Percentiles rank a stretch among this genome's conserved stretches.
These are phyloP conservation scores for Agapostemon virescens DNA, from an alignment of 2,888 invertebrate genomes.

Conservation along the genomic window DNA sequence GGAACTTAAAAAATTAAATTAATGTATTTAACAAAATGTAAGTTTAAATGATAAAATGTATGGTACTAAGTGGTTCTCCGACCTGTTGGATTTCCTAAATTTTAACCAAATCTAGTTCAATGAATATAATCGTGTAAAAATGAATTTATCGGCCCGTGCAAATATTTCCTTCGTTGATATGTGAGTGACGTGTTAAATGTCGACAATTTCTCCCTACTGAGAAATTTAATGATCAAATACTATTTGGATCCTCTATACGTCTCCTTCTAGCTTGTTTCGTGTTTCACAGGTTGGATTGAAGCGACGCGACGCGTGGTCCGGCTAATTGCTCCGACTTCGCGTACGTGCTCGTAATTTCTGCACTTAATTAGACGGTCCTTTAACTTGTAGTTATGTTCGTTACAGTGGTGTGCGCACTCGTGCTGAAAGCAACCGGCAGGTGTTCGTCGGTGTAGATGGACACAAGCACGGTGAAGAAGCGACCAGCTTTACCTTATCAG, in stretches of 20 bases:
- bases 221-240: not conserved
- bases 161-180: no score
- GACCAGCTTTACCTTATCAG: constrained; percentile 44
- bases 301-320: constrained; percentile 19
- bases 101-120: no score
- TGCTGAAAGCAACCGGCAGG: constrained; percentile 53
- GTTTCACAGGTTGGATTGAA: constrained; percentile 12
- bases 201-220: no score
- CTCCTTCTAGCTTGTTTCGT: constrained; percentile 11
- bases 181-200: no score
- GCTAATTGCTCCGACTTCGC: constrained; percentile 47
- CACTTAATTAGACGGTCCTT: constrained; percentile 52
- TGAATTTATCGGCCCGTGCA: no score
- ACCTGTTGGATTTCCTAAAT: no score
- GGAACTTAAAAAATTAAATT: no score
- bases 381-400: constrained; percentile 30
- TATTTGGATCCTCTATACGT: not conserved
- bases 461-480: constrained; percentile 14
- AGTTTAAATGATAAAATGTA: no score
- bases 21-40: no score
- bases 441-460: constrained; percentile 44
- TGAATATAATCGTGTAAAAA: no score
- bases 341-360: constrained; percentile 43
- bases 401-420: constrained; percentile 30
- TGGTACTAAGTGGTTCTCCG: no score